Conservation (phyloP, 23 tunicate species). For the Pegea sp. region DNA sequence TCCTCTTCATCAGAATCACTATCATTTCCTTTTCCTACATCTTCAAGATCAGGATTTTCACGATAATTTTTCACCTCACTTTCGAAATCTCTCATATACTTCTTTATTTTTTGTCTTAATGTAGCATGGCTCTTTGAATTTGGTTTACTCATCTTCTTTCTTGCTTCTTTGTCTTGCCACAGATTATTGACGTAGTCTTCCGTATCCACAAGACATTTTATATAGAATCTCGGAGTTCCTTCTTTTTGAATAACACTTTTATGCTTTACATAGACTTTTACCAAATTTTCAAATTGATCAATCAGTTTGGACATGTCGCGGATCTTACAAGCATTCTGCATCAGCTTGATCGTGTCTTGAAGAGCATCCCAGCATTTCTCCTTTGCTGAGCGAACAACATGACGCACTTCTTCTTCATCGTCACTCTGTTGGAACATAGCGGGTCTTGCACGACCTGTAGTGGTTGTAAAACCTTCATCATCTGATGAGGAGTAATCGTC, state of each 20-base stretch:
- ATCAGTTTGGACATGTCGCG: conserved; percentile 39
- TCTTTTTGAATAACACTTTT: conserved; percentile 66
- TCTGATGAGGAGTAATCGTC: conserved; percentile 36
- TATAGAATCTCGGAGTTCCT: conserved; percentile 73
- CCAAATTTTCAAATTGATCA: conserved; percentile 57
- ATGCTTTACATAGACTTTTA: conserved; percentile 33
- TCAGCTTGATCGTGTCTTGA: conserved; percentile 35
- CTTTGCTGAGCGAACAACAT: conserved; percentile 64
- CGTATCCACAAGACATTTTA: conserved; percentile 44
- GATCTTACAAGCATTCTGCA: conserved; percentile 55
- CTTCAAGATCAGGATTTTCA: conserved; percentile 40
- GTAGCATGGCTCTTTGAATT: conserved; percentile 29
- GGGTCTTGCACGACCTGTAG: conserved; percentile 1
- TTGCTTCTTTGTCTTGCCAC: conserved; percentile 73
- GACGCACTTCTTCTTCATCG: conserved; percentile 64
- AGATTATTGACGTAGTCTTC: conserved; percentile 59
- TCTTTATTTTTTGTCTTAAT: conserved; percentile 54
- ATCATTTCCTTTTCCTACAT: conserved; percentile 13
- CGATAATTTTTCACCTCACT: conserved; percentile 54
- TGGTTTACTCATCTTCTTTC: conserved; percentile 51
- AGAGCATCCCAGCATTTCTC: conserved; percentile 85
- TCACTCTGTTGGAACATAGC: conserved; percentile 44
- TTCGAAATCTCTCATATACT: conserved; percentile 80
- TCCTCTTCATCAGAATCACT: conserved; percentile 6
- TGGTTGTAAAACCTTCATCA: conserved; percentile 5